Percentiles rank a stretch among this genome's conserved stretches.
These are phyloP conservation scores for Orchestes rusci DNA, from an alignment of 2,888 invertebrate species.

Conservation along the genomic window DNA sequence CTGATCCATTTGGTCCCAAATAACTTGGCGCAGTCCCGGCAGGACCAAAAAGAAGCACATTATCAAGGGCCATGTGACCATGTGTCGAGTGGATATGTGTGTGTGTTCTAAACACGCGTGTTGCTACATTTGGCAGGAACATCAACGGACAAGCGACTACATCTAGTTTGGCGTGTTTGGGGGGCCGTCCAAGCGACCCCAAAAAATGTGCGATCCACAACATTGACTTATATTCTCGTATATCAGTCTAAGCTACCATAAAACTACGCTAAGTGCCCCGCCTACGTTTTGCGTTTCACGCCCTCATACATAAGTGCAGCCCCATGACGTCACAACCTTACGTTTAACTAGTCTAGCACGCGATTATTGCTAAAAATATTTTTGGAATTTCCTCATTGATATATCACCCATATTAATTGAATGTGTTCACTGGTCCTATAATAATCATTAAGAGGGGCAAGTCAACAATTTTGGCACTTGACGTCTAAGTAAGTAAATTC, in stretches of 20 bases:
- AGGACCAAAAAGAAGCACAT: constrained; percentile 41
- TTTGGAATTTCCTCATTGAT: too few relatives aligned
- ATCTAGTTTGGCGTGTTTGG: constrained; percentile 30
- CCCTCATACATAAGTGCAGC: too few relatives aligned
- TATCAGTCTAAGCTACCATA: constrained; percentile 43
- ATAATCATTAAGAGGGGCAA: too few relatives aligned
- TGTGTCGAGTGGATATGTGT: constrained; percentile 34
- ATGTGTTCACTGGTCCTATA: too few relatives aligned
- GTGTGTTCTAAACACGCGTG: constrained; percentile 38
- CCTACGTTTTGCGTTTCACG: too few relatives aligned
- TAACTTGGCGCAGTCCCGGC: constrained; percentile 3
- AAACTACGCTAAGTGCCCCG: too few relatives aligned
- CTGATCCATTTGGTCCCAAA: constrained; percentile 1
- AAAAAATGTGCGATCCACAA: constrained; percentile 37
- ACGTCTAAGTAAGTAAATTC: too few relatives aligned
- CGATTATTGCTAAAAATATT: too few relatives aligned
- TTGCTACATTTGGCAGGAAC: constrained; percentile 42
- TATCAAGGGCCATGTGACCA: constrained; percentile 36
- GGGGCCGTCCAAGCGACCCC: neutral
- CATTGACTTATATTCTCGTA: constrained; percentile 40
- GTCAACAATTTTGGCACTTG: too few relatives aligned
- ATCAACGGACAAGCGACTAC: constrained; percentile 45
- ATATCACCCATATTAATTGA: too few relatives aligned
- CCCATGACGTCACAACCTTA: too few relatives aligned
- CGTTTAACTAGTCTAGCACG: too few relatives aligned